Evolutionary conservation across 2,888 invertebrate species (phyloP).

Genomic region (Lordiphosa andalusiaca): DNA sequence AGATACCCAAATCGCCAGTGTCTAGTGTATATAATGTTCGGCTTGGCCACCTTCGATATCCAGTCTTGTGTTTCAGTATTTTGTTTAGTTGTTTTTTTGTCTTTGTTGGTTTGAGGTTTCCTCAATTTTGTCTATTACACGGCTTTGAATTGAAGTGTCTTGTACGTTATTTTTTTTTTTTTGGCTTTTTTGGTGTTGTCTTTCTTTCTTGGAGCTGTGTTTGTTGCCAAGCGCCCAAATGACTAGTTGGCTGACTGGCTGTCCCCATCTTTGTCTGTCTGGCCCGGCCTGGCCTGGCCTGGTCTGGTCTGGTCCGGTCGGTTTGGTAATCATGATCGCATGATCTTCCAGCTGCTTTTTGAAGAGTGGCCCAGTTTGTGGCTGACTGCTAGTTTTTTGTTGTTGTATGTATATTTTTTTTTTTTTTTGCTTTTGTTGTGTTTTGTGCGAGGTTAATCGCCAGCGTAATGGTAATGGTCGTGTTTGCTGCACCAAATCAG

Average conservation of each 20-base stretch:
- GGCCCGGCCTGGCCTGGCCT: constrained; percentile 4
- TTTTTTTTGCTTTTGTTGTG: constrained; percentile 28
- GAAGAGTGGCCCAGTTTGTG: constrained; percentile 49
- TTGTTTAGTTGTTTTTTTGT: background rate
- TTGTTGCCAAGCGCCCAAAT: constrained; percentile 65
- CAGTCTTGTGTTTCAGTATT: background rate
- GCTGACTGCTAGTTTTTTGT: constrained; percentile 6
- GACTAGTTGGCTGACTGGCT: constrained; percentile 42
- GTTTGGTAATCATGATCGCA: constrained; percentile 63
- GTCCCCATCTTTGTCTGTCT: constrained; percentile 23
- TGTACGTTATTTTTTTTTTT: constrained; percentile 20
- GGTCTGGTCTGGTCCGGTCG: constrained; percentile 12
- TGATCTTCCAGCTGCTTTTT: constrained; percentile 56
- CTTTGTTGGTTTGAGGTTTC: constrained; percentile 36
- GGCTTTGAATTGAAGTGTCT: constrained; percentile 58
- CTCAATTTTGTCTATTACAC: constrained; percentile 56
- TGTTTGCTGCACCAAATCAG: constrained; percentile 50
- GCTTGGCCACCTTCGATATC: constrained; percentile 1
- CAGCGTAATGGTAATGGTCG: constrained; percentile 55
- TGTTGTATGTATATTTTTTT: too few relatives aligned
- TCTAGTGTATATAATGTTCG: constrained; percentile 8
- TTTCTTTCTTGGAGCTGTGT: constrained; percentile 26
- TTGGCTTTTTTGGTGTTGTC: background rate
- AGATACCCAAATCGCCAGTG: too few relatives aligned
- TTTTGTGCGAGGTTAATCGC: constrained; percentile 61